A percentile compares a stretch with the other conserved stretches of the same genome.
These are phyloP conservation scores for Tenthredo livida DNA, from an alignment of 2,888 invertebrate genomes.

Conservation along the genomic window DNA sequence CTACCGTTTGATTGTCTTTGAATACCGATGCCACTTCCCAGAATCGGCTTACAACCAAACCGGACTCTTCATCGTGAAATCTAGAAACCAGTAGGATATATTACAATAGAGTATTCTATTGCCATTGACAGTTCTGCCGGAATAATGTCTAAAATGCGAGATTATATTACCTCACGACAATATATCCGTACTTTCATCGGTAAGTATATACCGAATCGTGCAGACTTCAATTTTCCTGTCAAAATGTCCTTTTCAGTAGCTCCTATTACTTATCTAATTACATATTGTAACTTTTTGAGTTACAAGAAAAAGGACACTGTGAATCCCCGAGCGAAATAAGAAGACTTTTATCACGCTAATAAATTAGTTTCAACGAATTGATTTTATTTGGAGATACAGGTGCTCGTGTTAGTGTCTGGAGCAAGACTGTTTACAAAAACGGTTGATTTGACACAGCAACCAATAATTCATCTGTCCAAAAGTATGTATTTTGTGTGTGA, in stretches of 20 bases:
- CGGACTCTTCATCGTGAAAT: slow-evolving; percentile 22
- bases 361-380: too few species aligned
- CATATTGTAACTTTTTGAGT: too few species aligned
- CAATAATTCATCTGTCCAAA: too few species aligned
- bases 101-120: neutral
- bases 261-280: slow-evolving; percentile 65
- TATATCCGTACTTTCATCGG: slow-evolving; percentile 24
- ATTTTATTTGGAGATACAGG: too few species aligned
- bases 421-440: too few species aligned
- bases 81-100: slow-evolving; percentile 2
- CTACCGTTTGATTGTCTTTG: slow-evolving; percentile 32
- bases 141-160: neutral
- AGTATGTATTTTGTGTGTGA: too few species aligned
- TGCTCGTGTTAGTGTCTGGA: too few species aligned
- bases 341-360: too few species aligned
- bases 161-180: slow-evolving; percentile 21
- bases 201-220: slow-evolving; percentile 21
- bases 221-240: slow-evolving; percentile 59
- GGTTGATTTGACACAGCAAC: too few species aligned
- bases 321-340: too few species aligned
- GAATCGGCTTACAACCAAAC: slow-evolving; percentile 21
- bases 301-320: too few species aligned
- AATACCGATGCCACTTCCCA: slow-evolving; percentile 18
- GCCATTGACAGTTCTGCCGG: neutral
- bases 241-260: slow-evolving; percentile 62